These are phyloP conservation scores for Amblyjoppa fuscipennis DNA, from an alignment of 2,888 invertebrate genomes.

Conservation along the genomic window DNA sequence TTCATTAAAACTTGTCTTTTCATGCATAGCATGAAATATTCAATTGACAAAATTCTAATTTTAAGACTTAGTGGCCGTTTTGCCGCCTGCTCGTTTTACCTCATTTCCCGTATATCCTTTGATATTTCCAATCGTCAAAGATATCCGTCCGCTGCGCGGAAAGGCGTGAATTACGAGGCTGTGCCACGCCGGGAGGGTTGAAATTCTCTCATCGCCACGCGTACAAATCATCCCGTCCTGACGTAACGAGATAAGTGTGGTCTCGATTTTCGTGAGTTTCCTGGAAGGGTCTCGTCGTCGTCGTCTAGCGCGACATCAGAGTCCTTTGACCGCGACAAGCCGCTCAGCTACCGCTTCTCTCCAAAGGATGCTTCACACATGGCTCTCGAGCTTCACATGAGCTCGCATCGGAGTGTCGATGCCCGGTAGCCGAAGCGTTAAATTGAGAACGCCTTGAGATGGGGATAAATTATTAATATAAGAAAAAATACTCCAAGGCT, in stretches of 20 bases:
- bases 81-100: neutral
- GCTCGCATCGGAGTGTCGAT: slow-evolving; percentile 51
- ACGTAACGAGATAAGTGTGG: slow-evolving; percentile 41
- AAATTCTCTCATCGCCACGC: slow-evolving; percentile 52
- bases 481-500: neutral
- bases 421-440: slow-evolving; percentile 59
- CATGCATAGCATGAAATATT: too few relatives aligned
- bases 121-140: slow-evolving; percentile 2
- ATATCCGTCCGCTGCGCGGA: slow-evolving; percentile 38
- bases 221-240: slow-evolving; percentile 63
- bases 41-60: too few relatives aligned
- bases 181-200: neutral
- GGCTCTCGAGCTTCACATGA: slow-evolving; percentile 40
- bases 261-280: slow-evolving; percentile 54
- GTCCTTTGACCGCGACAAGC: slow-evolving; percentile 64
- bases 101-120: neutral
- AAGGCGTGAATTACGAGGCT: slow-evolving; percentile 56
- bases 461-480: neutral
- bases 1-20: too few relatives aligned
- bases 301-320: slow-evolving; percentile 55
- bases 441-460: slow-evolving; percentile 56
- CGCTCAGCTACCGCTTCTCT: slow-evolving; percentile 48
- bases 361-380: slow-evolving; percentile 65
- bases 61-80: too few relatives aligned
- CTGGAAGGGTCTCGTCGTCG: slow-evolving; percentile 58